Percentiles rank a stretch among this genome's conserved stretches.
These are phyloP conservation scores for Rotaria macrura DNA, from an alignment of 2,888 invertebrate species.

Conservation along the genomic window DNA sequence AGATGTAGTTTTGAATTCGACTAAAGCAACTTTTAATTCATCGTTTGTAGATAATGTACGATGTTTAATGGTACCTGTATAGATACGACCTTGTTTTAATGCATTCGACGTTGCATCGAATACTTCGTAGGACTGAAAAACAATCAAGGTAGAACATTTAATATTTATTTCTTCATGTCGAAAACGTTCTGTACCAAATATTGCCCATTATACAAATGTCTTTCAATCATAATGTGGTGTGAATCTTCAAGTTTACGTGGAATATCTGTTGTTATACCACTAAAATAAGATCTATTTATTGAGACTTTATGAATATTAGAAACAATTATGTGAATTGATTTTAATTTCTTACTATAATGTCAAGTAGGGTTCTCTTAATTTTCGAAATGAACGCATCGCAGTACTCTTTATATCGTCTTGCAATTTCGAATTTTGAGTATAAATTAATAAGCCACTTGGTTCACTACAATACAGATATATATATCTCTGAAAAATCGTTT, in stretches of 20 bases:
- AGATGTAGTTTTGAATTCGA: background rate
- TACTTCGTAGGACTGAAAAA: background rate
- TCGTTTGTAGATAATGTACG: background rate
- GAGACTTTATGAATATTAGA: background rate
- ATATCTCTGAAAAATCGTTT: background rate
- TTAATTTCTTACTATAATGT: background rate
- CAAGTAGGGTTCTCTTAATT: background rate
- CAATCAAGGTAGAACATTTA: background rate
- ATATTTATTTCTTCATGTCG: too few relatives aligned
- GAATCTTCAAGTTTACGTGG: slow-evolving; percentile 15
- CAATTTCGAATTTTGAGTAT: background rate
- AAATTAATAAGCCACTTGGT: background rate
- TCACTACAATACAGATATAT: background rate
- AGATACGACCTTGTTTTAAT: background rate
- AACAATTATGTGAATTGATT: background rate
- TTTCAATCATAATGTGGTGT: background rate
- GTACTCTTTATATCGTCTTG: background rate
- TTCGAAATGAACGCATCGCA: slow-evolving; percentile 12
- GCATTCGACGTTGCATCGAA: background rate
- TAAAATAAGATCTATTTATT: background rate
- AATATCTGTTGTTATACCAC: slow-evolving; percentile 13
- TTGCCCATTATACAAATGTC: background rate
- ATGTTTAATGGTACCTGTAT: background rate
- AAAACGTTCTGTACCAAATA: background rate
- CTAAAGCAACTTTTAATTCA: slow-evolving; percentile 10